Evolutionary conservation across 2,113 vertebrate species (phyloP).

Genomic region (Neodon shergylaensis): DNA sequence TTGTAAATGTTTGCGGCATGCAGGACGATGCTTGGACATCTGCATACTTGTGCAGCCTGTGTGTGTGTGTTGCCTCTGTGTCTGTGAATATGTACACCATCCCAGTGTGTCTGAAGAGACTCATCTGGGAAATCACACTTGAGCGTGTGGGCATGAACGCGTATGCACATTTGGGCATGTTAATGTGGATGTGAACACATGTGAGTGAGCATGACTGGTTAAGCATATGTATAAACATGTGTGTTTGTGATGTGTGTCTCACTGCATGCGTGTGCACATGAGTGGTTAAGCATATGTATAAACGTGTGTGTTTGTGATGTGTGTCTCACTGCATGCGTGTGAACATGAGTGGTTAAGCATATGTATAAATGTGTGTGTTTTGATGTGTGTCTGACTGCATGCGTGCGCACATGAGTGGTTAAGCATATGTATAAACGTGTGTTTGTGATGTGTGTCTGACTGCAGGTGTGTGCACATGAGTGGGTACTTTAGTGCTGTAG

Average conservation of each 20-base stretch:
- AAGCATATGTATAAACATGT: not conserved
- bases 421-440: no score
- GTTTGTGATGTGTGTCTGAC: no score
- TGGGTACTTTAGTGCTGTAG: no score
- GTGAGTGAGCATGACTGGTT: not conserved
- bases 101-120: not conserved
- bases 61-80: not conserved
- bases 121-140: not conserved
- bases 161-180: not conserved
- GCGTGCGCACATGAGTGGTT: no score
- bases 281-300: not conserved
- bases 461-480: no score
- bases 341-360: no score
- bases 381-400: no score
- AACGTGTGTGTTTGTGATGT: no score
- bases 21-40: not conserved
- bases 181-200: fast-evolving
- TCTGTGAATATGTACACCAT: not conserved
- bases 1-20: not conserved
- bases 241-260: not conserved
- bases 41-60: not conserved
- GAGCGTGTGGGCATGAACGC: not conserved
- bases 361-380: no score
- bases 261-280: not conserved
- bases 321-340: no score